phyloP scores from a whole-genome alignment of 2,797 vertebrate species.

The Neosilurus mollespiculum region DNA sequence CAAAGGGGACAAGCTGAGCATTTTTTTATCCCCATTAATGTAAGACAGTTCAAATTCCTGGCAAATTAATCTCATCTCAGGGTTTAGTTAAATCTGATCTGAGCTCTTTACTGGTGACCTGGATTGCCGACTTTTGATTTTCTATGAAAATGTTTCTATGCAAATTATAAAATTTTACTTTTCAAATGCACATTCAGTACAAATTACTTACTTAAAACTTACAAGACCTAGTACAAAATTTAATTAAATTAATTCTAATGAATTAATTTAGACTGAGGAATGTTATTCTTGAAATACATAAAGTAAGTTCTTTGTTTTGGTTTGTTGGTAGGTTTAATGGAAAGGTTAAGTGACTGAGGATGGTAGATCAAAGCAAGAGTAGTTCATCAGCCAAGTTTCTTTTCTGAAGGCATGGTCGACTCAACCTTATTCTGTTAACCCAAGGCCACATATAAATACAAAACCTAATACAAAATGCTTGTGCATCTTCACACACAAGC shows the following conservation, averaged over 20 bases:
- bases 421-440: slow-evolving; percentile 9
- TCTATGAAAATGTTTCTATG: background rate
- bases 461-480: slow-evolving; percentile 37
- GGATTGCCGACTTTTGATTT: background rate
- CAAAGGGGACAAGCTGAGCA: slow-evolving; percentile 8
- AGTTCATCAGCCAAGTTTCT: slow-evolving; percentile 1
- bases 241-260: background rate
- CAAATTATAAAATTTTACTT: background rate
- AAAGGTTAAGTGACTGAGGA: background rate
- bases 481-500: slow-evolving; percentile 43
- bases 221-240: background rate
- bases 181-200: background rate
- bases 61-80: slow-evolving; percentile 10
- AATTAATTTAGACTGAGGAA: background rate
- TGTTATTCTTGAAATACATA: background rate
- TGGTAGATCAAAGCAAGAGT: background rate
- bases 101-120: background rate
- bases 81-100: background rate
- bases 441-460: slow-evolving; percentile 17
- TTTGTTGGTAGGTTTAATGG: background rate
- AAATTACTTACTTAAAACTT: no score
- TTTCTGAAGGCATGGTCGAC: background rate
- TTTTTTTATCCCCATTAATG: slow-evolving; percentile 32
- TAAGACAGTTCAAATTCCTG: background rate
- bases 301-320: background rate